Percentiles rank a stretch among this genome's conserved stretches.
Evolutionary conservation across 1,140 invertebrate genomes (phyloP).

Genomic region (Scaptomyza hsui): DNA sequence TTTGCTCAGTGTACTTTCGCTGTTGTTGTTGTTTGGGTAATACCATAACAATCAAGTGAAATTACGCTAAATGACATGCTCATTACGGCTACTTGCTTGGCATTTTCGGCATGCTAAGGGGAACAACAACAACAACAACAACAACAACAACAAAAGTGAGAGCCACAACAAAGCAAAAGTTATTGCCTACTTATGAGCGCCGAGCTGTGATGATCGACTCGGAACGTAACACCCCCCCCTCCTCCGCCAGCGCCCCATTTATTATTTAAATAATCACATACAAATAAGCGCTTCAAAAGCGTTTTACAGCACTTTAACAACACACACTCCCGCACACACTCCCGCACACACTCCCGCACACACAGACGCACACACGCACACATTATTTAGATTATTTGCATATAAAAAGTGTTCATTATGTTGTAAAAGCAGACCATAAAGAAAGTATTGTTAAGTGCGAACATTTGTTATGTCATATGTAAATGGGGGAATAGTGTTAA

Average conservation of each 20-base stretch:
- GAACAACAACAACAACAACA: background rate
- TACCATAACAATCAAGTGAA: conserved; percentile 79
- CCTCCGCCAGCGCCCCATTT: conserved; percentile 50
- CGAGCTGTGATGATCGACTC: conserved; percentile 27
- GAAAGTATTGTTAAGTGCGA: conserved; percentile 35
- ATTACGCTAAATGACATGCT: conserved; percentile 81
- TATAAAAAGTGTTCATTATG: conserved; percentile 76
- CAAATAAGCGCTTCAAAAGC: conserved; percentile 69
- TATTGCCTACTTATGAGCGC: conserved; percentile 78
- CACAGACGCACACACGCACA: conserved; percentile 19
- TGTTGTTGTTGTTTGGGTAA: conserved; percentile 59
- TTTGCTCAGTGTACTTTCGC: conserved; percentile 4
- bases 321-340: conserved; percentile 14
- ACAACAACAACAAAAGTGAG: background rate
- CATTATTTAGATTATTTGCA: conserved; percentile 67
- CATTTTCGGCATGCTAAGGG: background rate
- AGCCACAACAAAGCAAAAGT: conserved; percentile 62
- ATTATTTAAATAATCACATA: conserved; percentile 79
- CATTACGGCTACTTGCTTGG: conserved; percentile 64
- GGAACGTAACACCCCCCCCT: background rate
- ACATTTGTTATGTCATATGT: background rate
- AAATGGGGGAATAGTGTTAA: too few relatives aligned
- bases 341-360: conserved; percentile 11
- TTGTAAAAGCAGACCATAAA: conserved; percentile 57
- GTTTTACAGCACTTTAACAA: conserved; percentile 68